A percentile compares a stretch with the other conserved stretches of the same genome.
phyloP scores from a whole-genome alignment of 2,113 vertebrate genomes.

The Amblyornis subalaris region DNA sequence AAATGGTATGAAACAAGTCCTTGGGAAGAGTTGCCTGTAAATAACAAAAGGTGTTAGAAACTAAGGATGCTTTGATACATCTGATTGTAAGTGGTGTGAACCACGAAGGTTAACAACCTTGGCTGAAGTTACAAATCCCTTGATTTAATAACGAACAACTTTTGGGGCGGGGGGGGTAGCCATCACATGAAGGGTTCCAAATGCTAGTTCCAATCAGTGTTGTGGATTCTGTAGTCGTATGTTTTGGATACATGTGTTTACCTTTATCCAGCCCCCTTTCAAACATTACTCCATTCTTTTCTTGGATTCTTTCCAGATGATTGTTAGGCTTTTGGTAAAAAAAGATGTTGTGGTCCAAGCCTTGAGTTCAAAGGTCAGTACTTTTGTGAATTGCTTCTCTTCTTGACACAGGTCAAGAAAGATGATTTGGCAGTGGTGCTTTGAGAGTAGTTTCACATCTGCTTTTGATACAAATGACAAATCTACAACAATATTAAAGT shows the following conservation, averaged over 20 bases:
- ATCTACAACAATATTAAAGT: not conserved
- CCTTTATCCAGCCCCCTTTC: not conserved
- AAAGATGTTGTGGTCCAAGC: not conserved
- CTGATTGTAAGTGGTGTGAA: not conserved
- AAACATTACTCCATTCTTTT: not conserved
- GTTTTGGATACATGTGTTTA: not conserved
- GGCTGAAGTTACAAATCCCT: not conserved
- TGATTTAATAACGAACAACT: not conserved
- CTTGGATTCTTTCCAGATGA: not conserved
- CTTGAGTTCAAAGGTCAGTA: not conserved
- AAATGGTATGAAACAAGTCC: not conserved
- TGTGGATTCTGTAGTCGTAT: not conserved
- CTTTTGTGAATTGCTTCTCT: not conserved
- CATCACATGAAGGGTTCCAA: not conserved
- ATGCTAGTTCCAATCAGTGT: not conserved
- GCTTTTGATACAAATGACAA: not conserved
- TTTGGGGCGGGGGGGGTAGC: accelerated
- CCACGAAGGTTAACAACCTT: not conserved
- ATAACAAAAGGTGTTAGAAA: not conserved
- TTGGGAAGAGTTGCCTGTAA: not conserved
- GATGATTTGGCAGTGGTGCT: not conserved
- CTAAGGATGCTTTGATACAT: not conserved
- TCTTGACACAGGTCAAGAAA: not conserved
- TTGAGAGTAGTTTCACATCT: not conserved
- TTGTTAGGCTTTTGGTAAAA: not conserved